Evolutionary conservation across 2,113 vertebrate species (phyloP).

Genomic region (Rousettus leschenaultii): DNA sequence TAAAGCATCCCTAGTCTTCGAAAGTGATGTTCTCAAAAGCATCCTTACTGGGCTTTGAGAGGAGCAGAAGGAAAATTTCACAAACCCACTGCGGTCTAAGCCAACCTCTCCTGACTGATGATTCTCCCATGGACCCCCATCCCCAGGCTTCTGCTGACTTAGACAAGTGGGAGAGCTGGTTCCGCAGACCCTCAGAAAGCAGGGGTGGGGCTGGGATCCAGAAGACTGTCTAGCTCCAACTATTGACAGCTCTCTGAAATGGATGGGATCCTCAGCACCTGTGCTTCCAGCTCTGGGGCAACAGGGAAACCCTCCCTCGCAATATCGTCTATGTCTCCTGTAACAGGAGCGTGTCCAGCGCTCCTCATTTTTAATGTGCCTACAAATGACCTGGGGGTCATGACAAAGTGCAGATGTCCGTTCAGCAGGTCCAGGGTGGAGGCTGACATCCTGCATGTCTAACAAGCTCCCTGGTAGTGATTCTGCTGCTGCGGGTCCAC

Average conservation of each 20-base stretch:
- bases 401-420: not conserved
- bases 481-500: not conserved
- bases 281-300: not conserved
- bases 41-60: not conserved
- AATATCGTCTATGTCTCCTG: not conserved
- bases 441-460: not conserved
- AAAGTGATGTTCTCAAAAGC: not conserved
- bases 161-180: rapidly evolving
- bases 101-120: not conserved
- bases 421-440: too few relatives aligned
- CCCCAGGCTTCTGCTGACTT: not conserved
- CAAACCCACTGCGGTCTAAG: not conserved
- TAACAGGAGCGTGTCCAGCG: not conserved
- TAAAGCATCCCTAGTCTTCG: not conserved
- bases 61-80: not conserved
- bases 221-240: not conserved
- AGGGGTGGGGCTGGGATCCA: too few relatives aligned
- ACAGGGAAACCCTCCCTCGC: not conserved
- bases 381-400: not conserved
- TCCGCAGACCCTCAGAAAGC: not conserved
- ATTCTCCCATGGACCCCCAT: rapidly evolving
- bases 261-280: not conserved
- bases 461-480: not conserved
- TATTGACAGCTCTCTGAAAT: not conserved
- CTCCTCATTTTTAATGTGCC: not conserved